These are phyloP conservation scores for Cosmopolites sordidus DNA, from an alignment of 2,888 invertebrate genomes.

Conservation along the genomic window DNA sequence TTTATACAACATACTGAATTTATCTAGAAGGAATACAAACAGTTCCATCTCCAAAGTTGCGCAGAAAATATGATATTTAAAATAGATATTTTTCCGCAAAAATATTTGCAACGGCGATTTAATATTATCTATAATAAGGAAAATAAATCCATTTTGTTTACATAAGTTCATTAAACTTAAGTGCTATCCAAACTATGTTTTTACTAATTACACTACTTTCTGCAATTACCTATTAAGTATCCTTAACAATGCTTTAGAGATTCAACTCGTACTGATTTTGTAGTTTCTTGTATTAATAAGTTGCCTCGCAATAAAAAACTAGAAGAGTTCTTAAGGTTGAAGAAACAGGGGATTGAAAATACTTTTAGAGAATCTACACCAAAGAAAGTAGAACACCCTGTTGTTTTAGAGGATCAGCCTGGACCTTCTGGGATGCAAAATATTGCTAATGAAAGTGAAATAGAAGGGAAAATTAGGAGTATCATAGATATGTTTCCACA, in stretches of 20 bases:
- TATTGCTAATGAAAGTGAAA: slow-evolving; percentile 31
- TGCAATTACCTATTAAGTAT: too few species aligned
- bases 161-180: too few species aligned
- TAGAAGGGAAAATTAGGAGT: slow-evolving; percentile 47
- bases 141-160: too few species aligned
- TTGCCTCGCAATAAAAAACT: slow-evolving; percentile 35
- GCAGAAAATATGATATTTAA: too few species aligned
- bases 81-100: too few species aligned
- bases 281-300: slow-evolving; percentile 38
- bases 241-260: slow-evolving; percentile 40
- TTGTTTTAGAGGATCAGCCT: slow-evolving; percentile 24
- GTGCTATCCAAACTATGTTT: too few species aligned
- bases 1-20: too few species aligned
- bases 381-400: slow-evolving; percentile 22
- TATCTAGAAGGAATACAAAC: too few species aligned
- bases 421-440: slow-evolving; percentile 19
- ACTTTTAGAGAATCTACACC: slow-evolving; percentile 32
- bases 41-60: too few species aligned
- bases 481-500: slow-evolving; percentile 66
- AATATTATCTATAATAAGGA: too few species aligned
- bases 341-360: slow-evolving; percentile 29
- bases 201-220: too few species aligned
- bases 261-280: slow-evolving; percentile 42
- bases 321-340: slow-evolving; percentile 30
- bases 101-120: too few species aligned